A percentile compares a stretch with the other conserved stretches of the same genome.
Evolutionary conservation across 2,113 vertebrate species (phyloP).

Genomic region (Hippoglossus stenolepis): DNA sequence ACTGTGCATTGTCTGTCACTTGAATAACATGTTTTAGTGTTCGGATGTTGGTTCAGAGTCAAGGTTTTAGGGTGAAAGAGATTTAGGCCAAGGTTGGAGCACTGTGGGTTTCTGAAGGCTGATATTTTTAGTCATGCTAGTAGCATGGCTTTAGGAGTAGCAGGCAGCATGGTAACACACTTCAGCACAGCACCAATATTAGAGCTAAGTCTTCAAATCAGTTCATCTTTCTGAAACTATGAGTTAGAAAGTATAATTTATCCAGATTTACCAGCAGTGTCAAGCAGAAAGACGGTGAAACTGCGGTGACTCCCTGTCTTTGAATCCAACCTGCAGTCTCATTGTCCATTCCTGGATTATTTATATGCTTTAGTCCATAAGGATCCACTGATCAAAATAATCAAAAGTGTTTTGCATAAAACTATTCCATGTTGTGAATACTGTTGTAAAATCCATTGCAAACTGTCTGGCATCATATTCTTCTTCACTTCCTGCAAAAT

Average conservation of each 20-base stretch:
- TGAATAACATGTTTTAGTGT: background rate
- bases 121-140: background rate
- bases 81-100: background rate
- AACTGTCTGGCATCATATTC: no score
- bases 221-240: no score
- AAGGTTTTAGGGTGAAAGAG: background rate
- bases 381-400: background rate
- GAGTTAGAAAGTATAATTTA: no score
- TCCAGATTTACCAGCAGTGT: no score
- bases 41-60: background rate
- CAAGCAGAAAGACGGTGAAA: no score
- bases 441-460: no score
- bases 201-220: no score
- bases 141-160: background rate
- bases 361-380: background rate
- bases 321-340: no score
- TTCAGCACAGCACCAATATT: no score
- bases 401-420: no score
- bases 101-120: background rate
- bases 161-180: no score
- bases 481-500: background rate
- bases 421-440: background rate
- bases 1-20: conserved; percentile 2
- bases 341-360: background rate
- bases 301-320: no score